Evolutionary conservation across 1,140 invertebrate species (phyloP).

Genomic region (Hermetia illucens): DNA sequence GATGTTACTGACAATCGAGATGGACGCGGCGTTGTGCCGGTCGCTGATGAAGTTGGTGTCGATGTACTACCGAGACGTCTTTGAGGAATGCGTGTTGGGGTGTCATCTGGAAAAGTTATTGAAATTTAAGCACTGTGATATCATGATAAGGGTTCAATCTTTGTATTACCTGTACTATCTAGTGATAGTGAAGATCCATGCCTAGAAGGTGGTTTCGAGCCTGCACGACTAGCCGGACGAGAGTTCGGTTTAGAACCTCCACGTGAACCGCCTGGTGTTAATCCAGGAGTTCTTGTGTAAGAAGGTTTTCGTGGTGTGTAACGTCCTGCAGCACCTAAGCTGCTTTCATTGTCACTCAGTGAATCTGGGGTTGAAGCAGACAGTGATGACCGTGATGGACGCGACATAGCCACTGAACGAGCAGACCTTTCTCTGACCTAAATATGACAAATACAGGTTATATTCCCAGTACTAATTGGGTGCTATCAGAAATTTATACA

Average conservation of each 20-base stretch:
- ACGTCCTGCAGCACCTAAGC: constrained; percentile 39
- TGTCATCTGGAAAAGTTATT: constrained; percentile 41
- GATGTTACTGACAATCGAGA: constrained; percentile 34
- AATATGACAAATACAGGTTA: too few relatives aligned
- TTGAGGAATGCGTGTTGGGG: constrained; percentile 59
- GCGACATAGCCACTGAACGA: constrained; percentile 69
- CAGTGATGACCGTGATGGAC: constrained; percentile 52
- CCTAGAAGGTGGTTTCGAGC: constrained; percentile 80
- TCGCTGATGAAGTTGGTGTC: constrained; percentile 31
- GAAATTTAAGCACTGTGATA: constrained; percentile 4
- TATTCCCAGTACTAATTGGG: too few relatives aligned
- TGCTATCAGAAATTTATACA: not conserved
- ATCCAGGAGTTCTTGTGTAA: constrained; percentile 33
- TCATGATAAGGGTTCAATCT: not conserved
- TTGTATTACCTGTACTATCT: constrained; percentile 61
- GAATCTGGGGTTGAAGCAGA: constrained; percentile 74
- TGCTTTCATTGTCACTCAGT: constrained; percentile 71
- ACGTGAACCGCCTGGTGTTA: constrained; percentile 55
- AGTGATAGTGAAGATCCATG: constrained; percentile 84
- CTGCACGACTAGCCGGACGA: constrained; percentile 62
- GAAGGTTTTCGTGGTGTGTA: constrained; percentile 43
- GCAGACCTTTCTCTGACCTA: constrained; percentile 80
- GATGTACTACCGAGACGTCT: constrained; percentile 42
- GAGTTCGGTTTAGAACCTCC: constrained; percentile 57
- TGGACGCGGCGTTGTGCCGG: constrained; percentile 33